Evolutionary conservation across 1,140 invertebrate genomes (phyloP), one percentile per base, ranked within the genome.

Genomic region (Sesamia nonagrioides): DNA sequence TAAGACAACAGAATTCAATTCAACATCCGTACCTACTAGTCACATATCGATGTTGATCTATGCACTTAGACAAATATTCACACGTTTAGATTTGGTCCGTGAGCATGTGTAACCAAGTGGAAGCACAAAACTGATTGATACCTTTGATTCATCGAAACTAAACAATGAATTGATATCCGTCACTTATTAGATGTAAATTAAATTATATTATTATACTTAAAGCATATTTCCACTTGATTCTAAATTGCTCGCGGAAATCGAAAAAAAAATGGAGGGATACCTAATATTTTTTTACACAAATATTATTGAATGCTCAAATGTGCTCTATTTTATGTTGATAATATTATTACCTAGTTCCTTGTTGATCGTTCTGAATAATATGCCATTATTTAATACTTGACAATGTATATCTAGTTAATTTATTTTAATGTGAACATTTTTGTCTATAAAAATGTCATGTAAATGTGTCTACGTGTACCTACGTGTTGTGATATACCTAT

Each of bases 281-380:
- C 27, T 27, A 27, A 63, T 63, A 92, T 94, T 91, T 92, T 93
- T 94, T 94, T 93, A 93, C 86, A 92, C 86, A 89, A 90, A 90
- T 92, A 92, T 91, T 92, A 89, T 89, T 86, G 69, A 92, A 92
- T 94, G 92, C 92, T 94, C 92, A 93, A 94, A 92, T 89, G 85
- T 90, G 89, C 86, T 92, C 91, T 94, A 92, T 93, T 91, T 94
- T 93, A 89, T 90, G 91, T 94, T 94, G 88, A 81, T 93, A 92
- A 93, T 92, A 89, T 94, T 94, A 92, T 94, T 92, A 83, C 85
- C 83, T 92, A 89, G 88, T 89, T 91, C 84, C 87, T 92, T 90
- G 90, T 94, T 93, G 79, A 89, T 93, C 87, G 86, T 91, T 92
- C 87, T 86, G 83, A 84, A 85, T 85, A 84, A 85, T 85, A 77